A percentile compares a stretch with the other conserved stretches of the same genome.
These are phyloP conservation scores for Metridium senile DNA, from an alignment of 92 coral and sea anemone genomes.

Conservation along the genomic window DNA sequence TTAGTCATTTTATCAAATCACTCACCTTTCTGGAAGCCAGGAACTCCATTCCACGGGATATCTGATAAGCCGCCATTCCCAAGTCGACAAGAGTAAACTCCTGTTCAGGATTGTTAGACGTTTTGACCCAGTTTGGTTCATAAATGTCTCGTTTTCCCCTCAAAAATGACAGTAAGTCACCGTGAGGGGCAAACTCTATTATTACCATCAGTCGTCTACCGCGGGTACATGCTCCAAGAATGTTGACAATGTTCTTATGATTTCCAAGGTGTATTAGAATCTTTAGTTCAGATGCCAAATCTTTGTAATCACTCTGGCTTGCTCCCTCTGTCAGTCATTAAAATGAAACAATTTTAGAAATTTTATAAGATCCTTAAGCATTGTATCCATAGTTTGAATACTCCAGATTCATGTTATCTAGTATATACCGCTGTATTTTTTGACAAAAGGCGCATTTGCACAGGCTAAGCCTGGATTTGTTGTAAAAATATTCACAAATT, in stretches of 20 bases:
- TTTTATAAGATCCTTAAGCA: too few relatives aligned
- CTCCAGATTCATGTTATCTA: too few relatives aligned
- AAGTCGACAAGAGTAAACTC: conserved; percentile 73
- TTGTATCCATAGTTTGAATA: too few relatives aligned
- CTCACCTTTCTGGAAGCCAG: conserved; percentile 71
- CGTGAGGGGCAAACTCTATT: conserved; percentile 75
- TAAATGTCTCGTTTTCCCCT: conserved; percentile 59
- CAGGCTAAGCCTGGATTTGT: too few relatives aligned
- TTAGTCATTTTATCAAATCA: neutral
- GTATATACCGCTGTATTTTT: too few relatives aligned
- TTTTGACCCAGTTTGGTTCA: conserved; percentile 66
- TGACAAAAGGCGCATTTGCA: too few relatives aligned
- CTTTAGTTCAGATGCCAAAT: conserved; percentile 81
- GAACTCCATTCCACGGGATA: conserved; percentile 66
- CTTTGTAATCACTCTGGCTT: conserved; percentile 73
- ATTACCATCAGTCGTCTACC: conserved; percentile 67
- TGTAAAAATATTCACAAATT: too few relatives aligned
- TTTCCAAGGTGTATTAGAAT: conserved; percentile 78
- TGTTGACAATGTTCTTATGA: conserved; percentile 75
- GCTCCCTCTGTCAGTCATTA: conserved; percentile 57
- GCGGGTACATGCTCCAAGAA: conserved; percentile 73
- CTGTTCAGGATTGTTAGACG: conserved; percentile 61
- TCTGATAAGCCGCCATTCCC: conserved; percentile 67
- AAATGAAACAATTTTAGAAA: neutral
- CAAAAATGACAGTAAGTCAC: conserved; percentile 62